Evolutionary conservation across 92 coral and sea anemone species (phyloP).

Genomic region (Zoanthus gigantus): DNA sequence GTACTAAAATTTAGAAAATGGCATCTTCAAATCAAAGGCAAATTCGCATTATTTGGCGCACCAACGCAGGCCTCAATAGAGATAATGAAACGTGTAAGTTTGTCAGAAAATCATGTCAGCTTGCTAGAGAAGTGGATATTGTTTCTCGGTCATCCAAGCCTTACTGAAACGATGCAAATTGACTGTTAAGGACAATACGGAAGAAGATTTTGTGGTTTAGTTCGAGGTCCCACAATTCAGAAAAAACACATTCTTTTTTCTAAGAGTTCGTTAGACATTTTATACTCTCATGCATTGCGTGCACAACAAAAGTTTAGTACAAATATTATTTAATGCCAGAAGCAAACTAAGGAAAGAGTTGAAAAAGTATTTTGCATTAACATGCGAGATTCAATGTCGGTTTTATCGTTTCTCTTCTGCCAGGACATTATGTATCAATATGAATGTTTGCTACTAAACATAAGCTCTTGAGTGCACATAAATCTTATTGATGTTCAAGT

Average conservation of each 20-base stretch:
- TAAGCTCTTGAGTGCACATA: not conserved
- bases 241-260: not conserved
- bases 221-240: not conserved
- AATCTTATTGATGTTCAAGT: not conserved
- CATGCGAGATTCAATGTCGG: not conserved
- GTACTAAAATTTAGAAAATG: not conserved
- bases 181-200: not conserved
- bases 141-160: conserved; percentile 17
- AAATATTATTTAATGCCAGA: not conserved
- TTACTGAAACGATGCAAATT: not conserved
- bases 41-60: conserved; percentile 47
- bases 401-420: not conserved
- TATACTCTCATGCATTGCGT: not conserved
- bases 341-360: not conserved
- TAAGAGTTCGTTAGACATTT: not conserved
- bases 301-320: not conserved
- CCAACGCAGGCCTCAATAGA: conserved; percentile 23
- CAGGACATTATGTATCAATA: not conserved
- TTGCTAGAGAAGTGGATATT: not conserved
- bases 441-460: not conserved
- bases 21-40: conserved; percentile 20
- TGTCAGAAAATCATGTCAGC: not conserved
- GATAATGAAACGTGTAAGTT: conserved; percentile 38
- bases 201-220: not conserved
- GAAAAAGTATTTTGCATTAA: not conserved